phyloP scores from a whole-genome alignment of 2,888 invertebrate species.

The Fissipunctia ypsillon region DNA sequence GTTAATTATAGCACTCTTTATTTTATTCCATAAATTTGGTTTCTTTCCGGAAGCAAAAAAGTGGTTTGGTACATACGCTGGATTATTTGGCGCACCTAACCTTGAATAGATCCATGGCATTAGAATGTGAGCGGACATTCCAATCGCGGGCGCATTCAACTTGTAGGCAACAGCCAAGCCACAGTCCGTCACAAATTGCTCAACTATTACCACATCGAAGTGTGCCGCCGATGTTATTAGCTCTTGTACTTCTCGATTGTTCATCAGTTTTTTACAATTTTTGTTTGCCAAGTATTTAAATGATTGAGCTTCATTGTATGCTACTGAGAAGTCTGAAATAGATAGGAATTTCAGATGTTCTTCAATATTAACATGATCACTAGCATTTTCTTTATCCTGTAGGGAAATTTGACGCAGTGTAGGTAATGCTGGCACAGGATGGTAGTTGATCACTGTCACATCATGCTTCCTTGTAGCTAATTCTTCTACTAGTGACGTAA shows the following conservation, averaged over 20 bases:
- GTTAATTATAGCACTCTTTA: slow-evolving; percentile 81
- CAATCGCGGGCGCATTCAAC: slow-evolving; percentile 88
- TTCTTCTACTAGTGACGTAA: slow-evolving; percentile 61
- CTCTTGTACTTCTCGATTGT: slow-evolving; percentile 63
- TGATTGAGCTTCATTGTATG: slow-evolving; percentile 25
- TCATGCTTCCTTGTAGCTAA: slow-evolving; percentile 75
- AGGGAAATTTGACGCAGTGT: slow-evolving; percentile 80
- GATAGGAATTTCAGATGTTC: slow-evolving; percentile 31
- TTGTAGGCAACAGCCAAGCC: slow-evolving; percentile 89
- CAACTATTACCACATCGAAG: slow-evolving; percentile 90
- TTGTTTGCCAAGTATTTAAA: slow-evolving; percentile 57
- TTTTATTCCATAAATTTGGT: slow-evolving; percentile 82
- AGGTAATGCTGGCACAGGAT: slow-evolving; percentile 73
- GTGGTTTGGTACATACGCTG: slow-evolving; percentile 85
- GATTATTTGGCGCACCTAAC: slow-evolving; percentile 80
- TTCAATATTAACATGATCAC: slow-evolving; percentile 38
- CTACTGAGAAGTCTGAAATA: slow-evolving; percentile 51
- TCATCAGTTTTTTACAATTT: slow-evolving; percentile 69
- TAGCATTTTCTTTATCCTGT: slow-evolving; percentile 49
- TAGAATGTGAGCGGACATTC: slow-evolving; percentile 88
- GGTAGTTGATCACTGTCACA: slow-evolving; percentile 77
- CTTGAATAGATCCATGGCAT: slow-evolving; percentile 90
- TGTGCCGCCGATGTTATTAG: slow-evolving; percentile 71
- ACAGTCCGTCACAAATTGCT: slow-evolving; percentile 90
- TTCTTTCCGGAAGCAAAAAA: slow-evolving; percentile 83